phyloP scores from a whole-genome alignment of 2,797 vertebrate genomes.

The Vespertilio murinus region DNA sequence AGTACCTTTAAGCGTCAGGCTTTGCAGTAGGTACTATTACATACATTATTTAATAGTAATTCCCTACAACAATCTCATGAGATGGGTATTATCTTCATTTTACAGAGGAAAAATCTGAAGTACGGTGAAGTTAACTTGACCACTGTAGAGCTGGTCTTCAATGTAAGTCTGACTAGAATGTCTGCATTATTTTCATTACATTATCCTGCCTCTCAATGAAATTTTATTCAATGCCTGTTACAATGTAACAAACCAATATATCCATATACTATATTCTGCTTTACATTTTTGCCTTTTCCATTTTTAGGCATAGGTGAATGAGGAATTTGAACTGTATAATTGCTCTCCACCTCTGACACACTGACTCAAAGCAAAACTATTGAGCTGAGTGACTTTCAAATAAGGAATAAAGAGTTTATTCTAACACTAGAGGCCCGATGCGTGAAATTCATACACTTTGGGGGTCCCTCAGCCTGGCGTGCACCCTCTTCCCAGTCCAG shows the following conservation, averaged over 20 bases:
- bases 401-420: conserved; percentile 18
- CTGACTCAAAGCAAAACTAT: conserved; percentile 47
- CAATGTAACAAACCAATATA: conserved; percentile 51
- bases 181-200: not conserved
- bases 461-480: no score
- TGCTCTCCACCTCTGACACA: not conserved
- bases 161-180: not conserved
- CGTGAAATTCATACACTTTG: no score
- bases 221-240: conserved; percentile 25
- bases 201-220: not conserved
- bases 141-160: not conserved
- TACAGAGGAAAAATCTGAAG: not conserved
- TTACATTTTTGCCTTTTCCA: conserved; percentile 19
- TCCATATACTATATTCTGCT: not conserved
- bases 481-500: no score
- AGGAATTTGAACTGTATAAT: conserved; percentile 39
- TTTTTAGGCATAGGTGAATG: conserved; percentile 32
- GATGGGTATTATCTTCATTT: not conserved
- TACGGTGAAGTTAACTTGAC: not conserved
- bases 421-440: not conserved
- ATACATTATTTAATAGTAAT: not conserved
- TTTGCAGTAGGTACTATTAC: not conserved
- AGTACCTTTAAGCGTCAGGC: not conserved
- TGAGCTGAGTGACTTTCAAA: not conserved
- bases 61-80: not conserved